Evolutionary conservation across 1,140 invertebrate genomes (phyloP), one percentile per base, ranked within the genome.

Genomic region (Macrostomum lignano): DNA sequence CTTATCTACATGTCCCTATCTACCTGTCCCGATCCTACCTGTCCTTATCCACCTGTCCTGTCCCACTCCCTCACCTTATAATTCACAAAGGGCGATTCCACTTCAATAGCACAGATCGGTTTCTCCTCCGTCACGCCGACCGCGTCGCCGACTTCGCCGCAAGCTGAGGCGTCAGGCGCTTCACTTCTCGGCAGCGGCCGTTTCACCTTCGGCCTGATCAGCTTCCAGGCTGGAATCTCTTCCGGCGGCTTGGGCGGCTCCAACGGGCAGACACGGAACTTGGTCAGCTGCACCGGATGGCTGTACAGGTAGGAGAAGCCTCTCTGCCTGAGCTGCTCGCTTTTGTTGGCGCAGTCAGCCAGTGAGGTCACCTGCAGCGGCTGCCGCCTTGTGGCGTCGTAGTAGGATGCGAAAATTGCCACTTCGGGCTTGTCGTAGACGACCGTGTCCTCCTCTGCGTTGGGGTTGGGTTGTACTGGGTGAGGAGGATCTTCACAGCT

Each of bases 211-310:
- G 54, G 55, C 28, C 55, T 36, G 17, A 58, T 56, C 5, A 50
- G 41, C 43, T 58, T 57, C 55, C 55, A 58, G 7, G 48, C 43
- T 2, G 54, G 54, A 11, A 57, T 46, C 22, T 44, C 39, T 36
- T 53, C 46, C 6, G 47, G 46, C 26, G 48, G 46, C 10, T 49
- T 46, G 22, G 52, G 52, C 11, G 49, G 49, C 34, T 54, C 49
- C 5, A 56, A 37, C 13, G 55, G 51, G 31, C 46, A 47, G 7
- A 48, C 46, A 7, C 55, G 36, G 13, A 49, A 54, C 40, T 55
- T 47, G 20, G 45, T 51, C 21, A 58, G 42, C 39, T 47, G 45
- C 17, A 58, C 48, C 5, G 54, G 48, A 33, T 57, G 54, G 3
- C 52, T 34, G 37, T 52, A 51, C 20, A 48, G 23, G 33, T 55